Evolutionary conservation across 1,140 invertebrate species (phyloP).

Genomic region (Panagrolaimus sp.): DNA sequence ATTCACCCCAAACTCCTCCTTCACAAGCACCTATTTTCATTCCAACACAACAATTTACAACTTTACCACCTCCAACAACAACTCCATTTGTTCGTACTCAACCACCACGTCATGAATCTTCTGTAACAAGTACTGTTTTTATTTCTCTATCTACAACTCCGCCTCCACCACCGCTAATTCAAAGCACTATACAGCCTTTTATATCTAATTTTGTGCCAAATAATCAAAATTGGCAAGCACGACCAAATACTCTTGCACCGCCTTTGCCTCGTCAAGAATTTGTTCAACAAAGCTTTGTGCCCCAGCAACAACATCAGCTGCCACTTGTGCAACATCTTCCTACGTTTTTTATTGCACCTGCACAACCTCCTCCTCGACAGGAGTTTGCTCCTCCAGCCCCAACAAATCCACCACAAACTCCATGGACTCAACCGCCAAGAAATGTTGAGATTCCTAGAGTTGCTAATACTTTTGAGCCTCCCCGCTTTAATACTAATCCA

Average conservation of each 20-base stretch:
- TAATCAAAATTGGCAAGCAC: not conserved
- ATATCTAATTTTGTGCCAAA: not conserved
- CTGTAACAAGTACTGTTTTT: not conserved
- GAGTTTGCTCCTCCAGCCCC: not conserved
- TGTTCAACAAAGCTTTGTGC: not conserved
- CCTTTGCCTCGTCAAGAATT: not conserved
- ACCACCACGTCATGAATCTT: not conserved
- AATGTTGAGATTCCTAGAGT: not conserved
- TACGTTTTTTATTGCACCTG: not conserved
- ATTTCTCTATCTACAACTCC: not conserved
- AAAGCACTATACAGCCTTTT: no score
- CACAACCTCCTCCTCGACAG: not conserved
- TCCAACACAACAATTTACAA: not conserved
- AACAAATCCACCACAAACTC: not conserved
- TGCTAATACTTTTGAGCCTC: not conserved
- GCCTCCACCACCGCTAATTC: no score
- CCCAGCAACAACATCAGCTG: not conserved
- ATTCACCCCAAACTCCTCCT: not conserved
- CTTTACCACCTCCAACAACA: not conserved
- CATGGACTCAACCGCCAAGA: not conserved
- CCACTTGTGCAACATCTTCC: not conserved
- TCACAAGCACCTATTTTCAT: not conserved
- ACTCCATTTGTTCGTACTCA: not conserved
- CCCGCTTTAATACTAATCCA: not conserved
- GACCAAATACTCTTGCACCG: conserved; percentile 1